phyloP scores from a whole-genome alignment of 2,797 vertebrate species.

The Sebastes alutus region DNA sequence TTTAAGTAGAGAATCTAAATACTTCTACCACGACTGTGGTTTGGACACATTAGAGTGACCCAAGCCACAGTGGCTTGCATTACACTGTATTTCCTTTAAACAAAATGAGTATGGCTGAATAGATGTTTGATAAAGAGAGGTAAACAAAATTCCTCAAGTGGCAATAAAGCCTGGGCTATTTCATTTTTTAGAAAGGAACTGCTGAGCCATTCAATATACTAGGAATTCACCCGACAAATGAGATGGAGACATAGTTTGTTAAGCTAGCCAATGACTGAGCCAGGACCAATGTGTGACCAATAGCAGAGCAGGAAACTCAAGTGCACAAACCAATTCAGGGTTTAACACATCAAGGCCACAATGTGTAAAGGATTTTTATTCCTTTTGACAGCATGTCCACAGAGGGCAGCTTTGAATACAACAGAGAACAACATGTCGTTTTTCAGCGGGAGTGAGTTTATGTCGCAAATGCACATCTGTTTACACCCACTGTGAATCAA shows the following conservation, averaged over 20 bases:
- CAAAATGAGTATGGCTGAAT: neutral
- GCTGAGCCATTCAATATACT: neutral
- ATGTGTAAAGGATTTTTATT: conserved; percentile 16
- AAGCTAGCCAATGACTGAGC: neutral
- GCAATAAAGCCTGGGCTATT: neutral
- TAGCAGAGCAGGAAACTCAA: neutral
- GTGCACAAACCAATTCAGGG: neutral
- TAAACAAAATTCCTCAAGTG: neutral
- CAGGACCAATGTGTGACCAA: neutral
- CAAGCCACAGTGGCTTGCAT: neutral
- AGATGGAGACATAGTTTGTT: neutral
- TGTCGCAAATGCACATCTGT: conserved; percentile 19
- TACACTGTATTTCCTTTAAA: neutral
- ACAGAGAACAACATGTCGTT: conserved; percentile 2
- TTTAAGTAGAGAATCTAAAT: neutral
- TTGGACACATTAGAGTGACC: neutral
- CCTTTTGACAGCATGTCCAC: conserved; percentile 12
- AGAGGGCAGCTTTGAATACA: conserved; percentile 23
- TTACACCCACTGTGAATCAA: conserved; percentile 13
- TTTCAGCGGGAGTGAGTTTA: conserved; percentile 12
- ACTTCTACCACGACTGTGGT: neutral
- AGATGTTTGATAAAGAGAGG: neutral
- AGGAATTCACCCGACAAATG: neutral
- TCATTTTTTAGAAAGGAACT: neutral
- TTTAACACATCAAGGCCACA: neutral